Conservation (phyloP, 2,797 vertebrate species). For the Phyllotis vaccarum region DNA sequence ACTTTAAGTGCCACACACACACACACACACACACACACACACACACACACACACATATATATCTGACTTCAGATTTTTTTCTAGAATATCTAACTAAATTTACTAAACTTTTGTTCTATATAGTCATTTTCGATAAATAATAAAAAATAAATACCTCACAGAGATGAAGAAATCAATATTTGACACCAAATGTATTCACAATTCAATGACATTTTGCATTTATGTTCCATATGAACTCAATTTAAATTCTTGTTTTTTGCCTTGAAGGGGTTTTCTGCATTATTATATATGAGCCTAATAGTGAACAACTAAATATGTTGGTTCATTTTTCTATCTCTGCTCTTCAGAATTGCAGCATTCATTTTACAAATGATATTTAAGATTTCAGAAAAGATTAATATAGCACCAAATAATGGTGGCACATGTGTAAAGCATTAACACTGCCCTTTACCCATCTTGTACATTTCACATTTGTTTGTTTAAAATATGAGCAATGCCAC, state of each 20-base stretch:
- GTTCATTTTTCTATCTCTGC: constrained; percentile 55
- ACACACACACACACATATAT: neutral
- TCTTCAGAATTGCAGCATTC: neutral
- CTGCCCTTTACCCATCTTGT: constrained; percentile 78
- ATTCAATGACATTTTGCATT: constrained; percentile 36
- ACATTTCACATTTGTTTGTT: constrained; percentile 80
- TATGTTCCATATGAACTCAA: constrained; percentile 38
- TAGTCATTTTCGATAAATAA: neutral
- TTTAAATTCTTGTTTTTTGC: constrained; percentile 19
- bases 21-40: no score
- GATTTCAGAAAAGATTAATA: constrained; percentile 73
- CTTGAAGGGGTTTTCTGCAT: constrained; percentile 15
- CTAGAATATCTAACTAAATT: neutral
- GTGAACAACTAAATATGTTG: constrained; percentile 9
- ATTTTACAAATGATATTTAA: constrained; percentile 72
- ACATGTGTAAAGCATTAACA: constrained; percentile 71
- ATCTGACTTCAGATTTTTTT: constrained; percentile 11
- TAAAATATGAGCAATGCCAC: constrained; percentile 77
- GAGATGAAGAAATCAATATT: neutral
- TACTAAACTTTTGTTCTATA: neutral
- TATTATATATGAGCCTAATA: neutral
- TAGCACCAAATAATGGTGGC: constrained; percentile 70
- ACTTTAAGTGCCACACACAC: neutral
- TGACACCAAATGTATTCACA: neutral
- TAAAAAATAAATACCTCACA: neutral